phyloP scores from a whole-genome alignment of 2,888 invertebrate genomes.

The Eristalinus sepulchralis region DNA sequence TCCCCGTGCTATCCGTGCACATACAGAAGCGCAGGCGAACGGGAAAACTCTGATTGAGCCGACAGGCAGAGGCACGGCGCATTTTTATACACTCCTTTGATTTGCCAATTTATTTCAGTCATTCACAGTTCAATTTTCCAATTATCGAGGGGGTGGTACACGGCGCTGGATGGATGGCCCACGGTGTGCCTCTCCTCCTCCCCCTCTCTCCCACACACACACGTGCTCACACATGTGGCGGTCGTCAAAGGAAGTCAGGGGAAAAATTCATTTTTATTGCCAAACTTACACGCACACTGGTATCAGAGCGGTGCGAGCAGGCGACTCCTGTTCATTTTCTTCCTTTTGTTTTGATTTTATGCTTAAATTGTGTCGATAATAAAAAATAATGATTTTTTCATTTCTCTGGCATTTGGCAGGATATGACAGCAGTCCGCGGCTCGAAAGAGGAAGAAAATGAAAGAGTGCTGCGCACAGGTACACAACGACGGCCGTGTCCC shows the following conservation, averaged over 20 bases:
- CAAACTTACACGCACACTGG: conserved; percentile 28
- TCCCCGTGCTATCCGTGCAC: not conserved
- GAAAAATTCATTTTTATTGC: conserved; percentile 38
- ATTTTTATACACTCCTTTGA: conserved; percentile 46
- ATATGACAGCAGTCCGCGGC: conserved; percentile 19
- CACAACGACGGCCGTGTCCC: not conserved
- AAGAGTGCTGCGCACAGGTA: not conserved
- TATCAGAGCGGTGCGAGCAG: not conserved
- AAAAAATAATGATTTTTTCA: conserved; percentile 58
- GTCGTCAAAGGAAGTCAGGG: conserved; percentile 35
- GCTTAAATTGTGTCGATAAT: conserved; percentile 35
- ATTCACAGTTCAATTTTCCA: conserved; percentile 59
- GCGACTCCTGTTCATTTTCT: not conserved
- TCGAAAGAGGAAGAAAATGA: not conserved
- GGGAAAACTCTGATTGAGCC: not conserved
- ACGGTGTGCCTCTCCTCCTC: too few species aligned
- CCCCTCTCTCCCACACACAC: not conserved
- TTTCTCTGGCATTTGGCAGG: conserved; percentile 46
- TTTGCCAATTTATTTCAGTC: conserved; percentile 62
- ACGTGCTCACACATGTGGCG: not conserved
- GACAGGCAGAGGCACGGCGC: not conserved
- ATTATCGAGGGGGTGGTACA: conserved; percentile 44
- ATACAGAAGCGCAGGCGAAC: not conserved
- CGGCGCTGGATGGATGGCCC: not conserved
- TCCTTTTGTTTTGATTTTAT: not conserved